Conservation (phyloP, 2,797 vertebrate species). For the Pterois miles region DNA sequence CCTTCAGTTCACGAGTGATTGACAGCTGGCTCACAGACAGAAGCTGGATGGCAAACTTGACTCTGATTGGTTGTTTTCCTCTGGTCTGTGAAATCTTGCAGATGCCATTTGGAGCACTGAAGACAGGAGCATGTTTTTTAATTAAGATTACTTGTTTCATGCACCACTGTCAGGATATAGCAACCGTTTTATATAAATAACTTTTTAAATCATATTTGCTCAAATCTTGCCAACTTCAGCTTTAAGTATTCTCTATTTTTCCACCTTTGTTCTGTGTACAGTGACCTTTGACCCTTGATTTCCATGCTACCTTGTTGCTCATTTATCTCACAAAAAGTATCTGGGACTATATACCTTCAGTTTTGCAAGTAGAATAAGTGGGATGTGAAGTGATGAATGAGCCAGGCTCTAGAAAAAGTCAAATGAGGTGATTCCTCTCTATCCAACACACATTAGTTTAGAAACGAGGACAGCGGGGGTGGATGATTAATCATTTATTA, state of each 20-base stretch:
- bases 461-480: slow-evolving; percentile 11
- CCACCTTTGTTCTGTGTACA: neutral
- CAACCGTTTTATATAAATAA: too few species aligned
- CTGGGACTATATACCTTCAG: neutral
- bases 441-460: slow-evolving; percentile 43
- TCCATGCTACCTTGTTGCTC: neutral
- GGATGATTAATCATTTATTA: slow-evolving; percentile 43
- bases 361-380: neutral
- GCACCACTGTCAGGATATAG: too few species aligned
- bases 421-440: slow-evolving; percentile 42
- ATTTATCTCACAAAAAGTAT: neutral
- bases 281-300: slow-evolving; percentile 13
- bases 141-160: too few species aligned
- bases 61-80: too few species aligned
- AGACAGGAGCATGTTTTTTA: too few species aligned
- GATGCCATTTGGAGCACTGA: too few species aligned
- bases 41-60: too few species aligned
- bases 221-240: too few species aligned
- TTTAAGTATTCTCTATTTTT: neutral
- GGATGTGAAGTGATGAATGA: slow-evolving; percentile 40
- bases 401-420: slow-evolving; percentile 10
- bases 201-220: too few species aligned
- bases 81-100: too few species aligned
- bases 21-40: too few species aligned
- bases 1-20: too few species aligned